Evolutionary conservation across 2,797 vertebrate species (phyloP).

Genomic region (Rhyacichthys aspro): DNA sequence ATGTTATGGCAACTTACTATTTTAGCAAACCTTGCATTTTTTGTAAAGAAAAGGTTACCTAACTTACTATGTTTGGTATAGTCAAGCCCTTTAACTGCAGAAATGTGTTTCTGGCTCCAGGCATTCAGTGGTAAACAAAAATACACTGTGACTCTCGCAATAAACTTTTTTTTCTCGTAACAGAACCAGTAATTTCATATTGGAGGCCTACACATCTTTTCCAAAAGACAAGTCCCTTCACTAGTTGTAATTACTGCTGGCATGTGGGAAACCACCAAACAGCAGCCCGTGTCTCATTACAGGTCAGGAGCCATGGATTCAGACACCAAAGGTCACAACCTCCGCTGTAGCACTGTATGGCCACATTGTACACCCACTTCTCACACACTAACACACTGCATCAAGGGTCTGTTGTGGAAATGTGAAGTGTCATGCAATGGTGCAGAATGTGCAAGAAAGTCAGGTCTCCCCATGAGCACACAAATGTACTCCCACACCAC

Average conservation of each 20-base stretch:
- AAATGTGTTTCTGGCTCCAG: slow-evolving; percentile 12
- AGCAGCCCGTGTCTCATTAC: slow-evolving; percentile 33
- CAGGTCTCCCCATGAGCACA: slow-evolving; percentile 11
- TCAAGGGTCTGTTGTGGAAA: slow-evolving; percentile 37
- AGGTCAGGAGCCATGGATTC: slow-evolving; percentile 33
- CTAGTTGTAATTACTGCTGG: slow-evolving; percentile 54
- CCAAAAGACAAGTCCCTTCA: slow-evolving; percentile 36
- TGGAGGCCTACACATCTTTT: slow-evolving; percentile 30
- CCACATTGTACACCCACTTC: slow-evolving; percentile 42
- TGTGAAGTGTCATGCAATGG: slow-evolving; percentile 43
- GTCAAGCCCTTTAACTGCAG: not conserved
- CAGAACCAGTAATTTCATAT: slow-evolving; percentile 45
- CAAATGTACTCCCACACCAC: slow-evolving; percentile 4
- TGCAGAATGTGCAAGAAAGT: slow-evolving; percentile 33
- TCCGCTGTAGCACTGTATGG: slow-evolving; percentile 30
- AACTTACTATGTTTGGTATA: too few species aligned
- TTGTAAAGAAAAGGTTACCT: too few species aligned
- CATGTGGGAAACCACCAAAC: slow-evolving; percentile 54
- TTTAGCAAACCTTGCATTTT: too few species aligned
- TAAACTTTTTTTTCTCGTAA: slow-evolving; percentile 16
- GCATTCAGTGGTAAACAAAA: slow-evolving; percentile 20
- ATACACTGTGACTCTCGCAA: slow-evolving; percentile 25
- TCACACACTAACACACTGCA: slow-evolving; percentile 23
- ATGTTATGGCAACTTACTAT: too few species aligned
- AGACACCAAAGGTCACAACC: slow-evolving; percentile 46